Percentiles rank a stretch among this genome's conserved stretches.
Evolutionary conservation across 1,140 invertebrate genomes (phyloP).

Genomic region (Drosophila subobscura): DNA sequence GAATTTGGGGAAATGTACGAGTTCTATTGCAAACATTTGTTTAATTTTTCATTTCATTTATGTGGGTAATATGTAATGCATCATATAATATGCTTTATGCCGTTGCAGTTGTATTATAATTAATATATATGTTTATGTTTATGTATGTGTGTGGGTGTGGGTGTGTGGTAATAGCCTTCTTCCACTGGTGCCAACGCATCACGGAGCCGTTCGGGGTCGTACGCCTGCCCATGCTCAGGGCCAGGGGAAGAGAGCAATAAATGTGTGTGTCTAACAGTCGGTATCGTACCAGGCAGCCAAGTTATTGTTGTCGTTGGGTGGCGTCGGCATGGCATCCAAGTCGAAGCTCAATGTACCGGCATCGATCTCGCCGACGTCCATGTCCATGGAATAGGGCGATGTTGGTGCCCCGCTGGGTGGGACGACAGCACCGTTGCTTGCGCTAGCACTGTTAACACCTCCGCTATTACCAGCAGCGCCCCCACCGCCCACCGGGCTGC

Average conservation of each 20-base stretch:
- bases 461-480: constrained; percentile 50
- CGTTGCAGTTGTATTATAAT: constrained; percentile 45
- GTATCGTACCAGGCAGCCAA: constrained; percentile 98
- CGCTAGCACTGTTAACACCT: constrained; percentile 84
- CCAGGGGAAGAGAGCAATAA: constrained; percentile 29
- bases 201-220: background rate
- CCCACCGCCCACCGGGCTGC: constrained; percentile 85
- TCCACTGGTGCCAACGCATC: constrained; percentile 12
- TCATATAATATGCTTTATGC: constrained; percentile 57
- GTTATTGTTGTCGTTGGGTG: constrained; percentile 94
- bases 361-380: constrained; percentile 91
- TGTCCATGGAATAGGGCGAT: constrained; percentile 89
- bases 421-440: constrained; percentile 84
- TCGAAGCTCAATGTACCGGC: constrained; percentile 92
- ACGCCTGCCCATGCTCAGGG: background rate
- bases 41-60: constrained; percentile 72
- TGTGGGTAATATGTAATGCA: constrained; percentile 66
- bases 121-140: constrained; percentile 44
- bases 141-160: constrained; percentile 33
- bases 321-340: constrained; percentile 92
- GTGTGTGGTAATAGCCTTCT: constrained; percentile 27
- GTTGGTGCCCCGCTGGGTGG: constrained; percentile 87
- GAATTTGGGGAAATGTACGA: constrained; percentile 52
- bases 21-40: constrained; percentile 79
- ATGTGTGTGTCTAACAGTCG: constrained; percentile 88